Percentiles rank a stretch among this genome's conserved stretches.
These are phyloP conservation scores for Serripes groenlandicus DNA, from an alignment of 2,888 invertebrate species.

Conservation along the genomic window DNA sequence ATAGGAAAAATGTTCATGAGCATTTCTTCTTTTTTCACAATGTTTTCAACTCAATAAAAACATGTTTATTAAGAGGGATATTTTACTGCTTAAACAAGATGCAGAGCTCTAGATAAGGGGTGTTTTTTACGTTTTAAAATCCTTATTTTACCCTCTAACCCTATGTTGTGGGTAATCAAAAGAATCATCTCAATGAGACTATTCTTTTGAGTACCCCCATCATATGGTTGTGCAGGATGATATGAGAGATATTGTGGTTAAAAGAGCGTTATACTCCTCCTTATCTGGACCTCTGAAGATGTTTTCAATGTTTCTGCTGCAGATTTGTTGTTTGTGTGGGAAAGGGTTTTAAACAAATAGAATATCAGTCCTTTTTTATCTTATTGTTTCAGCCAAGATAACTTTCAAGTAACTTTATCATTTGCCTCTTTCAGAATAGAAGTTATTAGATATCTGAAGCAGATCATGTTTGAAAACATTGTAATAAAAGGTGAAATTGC, in stretches of 20 bases:
- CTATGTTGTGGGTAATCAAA: background rate
- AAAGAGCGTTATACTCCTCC: background rate
- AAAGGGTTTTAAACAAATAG: too few relatives aligned
- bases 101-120: background rate
- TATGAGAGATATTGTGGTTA: background rate
- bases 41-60: background rate
- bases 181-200: background rate
- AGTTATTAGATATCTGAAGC: too few relatives aligned
- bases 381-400: too few relatives aligned
- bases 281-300: background rate
- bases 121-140: background rate
- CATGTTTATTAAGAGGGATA: background rate
- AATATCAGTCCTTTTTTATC: too few relatives aligned
- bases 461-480: too few relatives aligned
- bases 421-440: too few relatives aligned
- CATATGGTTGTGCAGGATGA: background rate
- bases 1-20: too few relatives aligned
- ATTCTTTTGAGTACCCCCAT: background rate
- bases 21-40: background rate
- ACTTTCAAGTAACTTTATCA: too few relatives aligned
- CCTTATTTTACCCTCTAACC: background rate
- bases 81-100: background rate
- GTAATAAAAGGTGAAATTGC: too few relatives aligned
- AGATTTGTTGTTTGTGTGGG: too few relatives aligned
- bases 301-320: too few relatives aligned